Conservation (phyloP, 2,888 invertebrate species). For the Ametastegia equiseti region DNA sequence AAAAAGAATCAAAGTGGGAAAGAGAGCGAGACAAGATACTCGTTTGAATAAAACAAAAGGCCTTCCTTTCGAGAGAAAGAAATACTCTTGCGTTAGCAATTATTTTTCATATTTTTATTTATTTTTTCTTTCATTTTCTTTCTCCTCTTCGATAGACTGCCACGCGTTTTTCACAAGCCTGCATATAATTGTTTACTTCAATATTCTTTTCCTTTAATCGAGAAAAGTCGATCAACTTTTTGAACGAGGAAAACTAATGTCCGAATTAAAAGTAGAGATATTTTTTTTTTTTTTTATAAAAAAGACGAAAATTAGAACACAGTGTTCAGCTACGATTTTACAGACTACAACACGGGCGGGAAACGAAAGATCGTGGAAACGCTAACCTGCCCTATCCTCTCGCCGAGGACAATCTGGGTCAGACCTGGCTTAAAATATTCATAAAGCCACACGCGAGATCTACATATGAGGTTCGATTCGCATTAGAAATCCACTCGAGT, state of each 20-base stretch:
- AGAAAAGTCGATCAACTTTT: background rate
- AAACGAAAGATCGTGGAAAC: conserved; percentile 8
- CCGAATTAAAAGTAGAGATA: too few species aligned
- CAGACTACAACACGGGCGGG: background rate
- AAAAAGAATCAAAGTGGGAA: background rate
- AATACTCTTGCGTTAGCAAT: conserved; percentile 14
- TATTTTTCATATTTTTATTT: conserved; percentile 31
- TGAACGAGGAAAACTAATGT: background rate
- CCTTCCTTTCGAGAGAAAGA: background rate
- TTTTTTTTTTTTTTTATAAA: too few species aligned
- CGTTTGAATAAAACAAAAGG: conserved; percentile 28
- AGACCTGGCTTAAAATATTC: conserved; percentile 72
- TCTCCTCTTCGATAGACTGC: background rate
- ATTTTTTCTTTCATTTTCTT: background rate
- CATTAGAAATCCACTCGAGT: conserved; percentile 68
- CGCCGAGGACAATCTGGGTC: conserved; percentile 71
- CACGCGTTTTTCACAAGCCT: background rate
- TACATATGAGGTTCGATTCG: conserved; percentile 67
- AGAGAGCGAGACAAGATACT: background rate
- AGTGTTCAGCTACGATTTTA: background rate
- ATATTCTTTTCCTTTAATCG: background rate
- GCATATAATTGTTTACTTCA: background rate
- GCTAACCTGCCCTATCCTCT: conserved; percentile 57
- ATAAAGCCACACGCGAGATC: conserved; percentile 70
- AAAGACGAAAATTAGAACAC: background rate